These are phyloP conservation scores for Dendrocopos noguchii DNA, from an alignment of 2,113 vertebrate species.

Conservation along the genomic window DNA sequence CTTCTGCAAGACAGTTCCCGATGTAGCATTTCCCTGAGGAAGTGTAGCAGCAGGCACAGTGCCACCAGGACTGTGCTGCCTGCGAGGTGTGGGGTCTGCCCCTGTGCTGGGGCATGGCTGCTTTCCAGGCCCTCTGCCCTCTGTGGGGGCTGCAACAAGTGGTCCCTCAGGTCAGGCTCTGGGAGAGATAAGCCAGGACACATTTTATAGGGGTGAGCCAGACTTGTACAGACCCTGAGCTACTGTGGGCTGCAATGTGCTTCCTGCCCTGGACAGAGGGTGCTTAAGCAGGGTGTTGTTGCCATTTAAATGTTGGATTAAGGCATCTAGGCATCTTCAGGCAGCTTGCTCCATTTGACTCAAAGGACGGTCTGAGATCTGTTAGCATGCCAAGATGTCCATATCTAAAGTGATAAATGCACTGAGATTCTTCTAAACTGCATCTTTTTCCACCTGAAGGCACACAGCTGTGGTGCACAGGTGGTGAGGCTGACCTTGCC, in stretches of 20 bases:
- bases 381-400: background rate
- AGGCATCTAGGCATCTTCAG: background rate
- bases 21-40: background rate
- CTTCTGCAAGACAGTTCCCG: fast-evolving
- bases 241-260: fast-evolving
- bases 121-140: background rate
- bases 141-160: fast-evolving
- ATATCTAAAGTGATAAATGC: fast-evolving
- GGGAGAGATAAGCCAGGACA: fast-evolving
- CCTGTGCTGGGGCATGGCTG: fast-evolving
- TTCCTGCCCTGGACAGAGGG: background rate
- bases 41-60: fast-evolving
- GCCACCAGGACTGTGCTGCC: background rate
- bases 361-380: background rate
- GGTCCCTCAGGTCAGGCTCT: fast-evolving
- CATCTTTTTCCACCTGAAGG: background rate
- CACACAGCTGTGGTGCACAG: background rate
- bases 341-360: background rate
- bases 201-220: background rate
- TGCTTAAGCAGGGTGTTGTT: background rate
- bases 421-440: background rate
- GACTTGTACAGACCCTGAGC: background rate
- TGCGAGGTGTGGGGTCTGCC: fast-evolving
- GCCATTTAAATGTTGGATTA: background rate
- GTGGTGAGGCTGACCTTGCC: background rate